These are phyloP conservation scores for Sphecodes monilicornis DNA, from an alignment of 2,888 invertebrate species.

Conservation along the genomic window DNA sequence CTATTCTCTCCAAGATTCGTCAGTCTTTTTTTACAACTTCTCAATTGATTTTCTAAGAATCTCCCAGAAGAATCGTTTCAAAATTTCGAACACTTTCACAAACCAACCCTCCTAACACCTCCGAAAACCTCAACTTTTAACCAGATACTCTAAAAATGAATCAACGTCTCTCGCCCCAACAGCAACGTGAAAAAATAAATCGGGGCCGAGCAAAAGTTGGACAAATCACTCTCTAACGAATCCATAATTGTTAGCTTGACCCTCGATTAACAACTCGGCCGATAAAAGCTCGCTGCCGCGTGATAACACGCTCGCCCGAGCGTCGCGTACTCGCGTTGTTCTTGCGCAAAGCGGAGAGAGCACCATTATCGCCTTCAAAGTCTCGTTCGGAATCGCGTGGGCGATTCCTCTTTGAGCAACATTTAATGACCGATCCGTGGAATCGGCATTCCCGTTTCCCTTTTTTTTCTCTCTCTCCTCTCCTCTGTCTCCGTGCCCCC, in stretches of 20 bases:
- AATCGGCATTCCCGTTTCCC: constrained; percentile 33
- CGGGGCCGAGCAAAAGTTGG: neutral
- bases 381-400: constrained; percentile 43
- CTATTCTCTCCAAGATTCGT: no score
- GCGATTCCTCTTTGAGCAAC: constrained; percentile 55
- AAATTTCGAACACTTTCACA: no score
- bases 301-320: constrained; percentile 36
- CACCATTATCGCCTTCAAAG: constrained; percentile 63
- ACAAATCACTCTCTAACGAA: constrained; percentile 39
- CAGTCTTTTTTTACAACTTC: no score
- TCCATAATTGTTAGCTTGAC: constrained; percentile 47
- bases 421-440: constrained; percentile 49
- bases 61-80: no score
- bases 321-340: constrained; percentile 18
- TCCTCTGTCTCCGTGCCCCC: neutral
- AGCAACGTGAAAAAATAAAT: neutral
- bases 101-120: no score
- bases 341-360: constrained; percentile 64
- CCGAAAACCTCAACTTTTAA: no score
- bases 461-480: neutral
- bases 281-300: constrained; percentile 56
- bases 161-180: no score
- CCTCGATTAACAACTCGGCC: constrained; percentile 26
- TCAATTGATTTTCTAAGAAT: no score
- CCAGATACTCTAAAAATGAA: no score